phyloP scores from a whole-genome alignment of 2,113 vertebrate species.

The Mormyrus iriodes region DNA sequence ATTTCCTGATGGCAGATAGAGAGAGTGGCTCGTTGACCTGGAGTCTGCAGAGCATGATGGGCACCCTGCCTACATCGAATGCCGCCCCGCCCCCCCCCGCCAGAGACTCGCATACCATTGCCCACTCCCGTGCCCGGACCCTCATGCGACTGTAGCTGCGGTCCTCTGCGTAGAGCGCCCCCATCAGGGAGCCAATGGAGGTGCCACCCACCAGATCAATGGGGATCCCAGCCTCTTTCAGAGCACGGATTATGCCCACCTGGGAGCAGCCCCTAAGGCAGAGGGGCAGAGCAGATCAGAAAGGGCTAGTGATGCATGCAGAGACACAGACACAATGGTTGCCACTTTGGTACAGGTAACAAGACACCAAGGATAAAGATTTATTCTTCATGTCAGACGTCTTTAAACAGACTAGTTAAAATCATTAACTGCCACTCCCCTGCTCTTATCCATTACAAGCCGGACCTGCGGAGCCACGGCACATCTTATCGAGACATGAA shows the following conservation, averaged over 20 bases:
- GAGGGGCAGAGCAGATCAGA: neutral
- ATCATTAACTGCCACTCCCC: neutral
- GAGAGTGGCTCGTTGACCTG: neutral
- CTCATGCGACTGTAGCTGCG: constrained; percentile 78
- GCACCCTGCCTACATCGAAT: neutral
- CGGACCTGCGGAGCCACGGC: neutral
- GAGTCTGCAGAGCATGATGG: neutral
- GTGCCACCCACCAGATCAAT: constrained; percentile 89
- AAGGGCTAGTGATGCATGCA: neutral
- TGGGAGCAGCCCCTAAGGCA: constrained; percentile 80
- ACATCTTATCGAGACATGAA: neutral
- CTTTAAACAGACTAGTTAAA: neutral
- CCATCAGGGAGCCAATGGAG: constrained; percentile 85
- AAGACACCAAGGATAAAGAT: neutral
- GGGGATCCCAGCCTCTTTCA: constrained; percentile 78
- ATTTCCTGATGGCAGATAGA: constrained; percentile 61
- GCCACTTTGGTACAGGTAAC: too few species aligned
- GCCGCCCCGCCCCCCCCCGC: neutral
- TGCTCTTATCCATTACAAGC: neutral
- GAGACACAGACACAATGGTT: neutral
- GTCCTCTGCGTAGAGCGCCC: constrained; percentile 83
- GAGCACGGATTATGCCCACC: constrained; percentile 77
- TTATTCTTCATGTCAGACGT: neutral
- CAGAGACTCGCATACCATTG: constrained; percentile 66
- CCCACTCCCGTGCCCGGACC: constrained; percentile 84